Evolutionary conservation across 2,888 invertebrate species (phyloP).

Genomic region (Cetonia aurata): DNA sequence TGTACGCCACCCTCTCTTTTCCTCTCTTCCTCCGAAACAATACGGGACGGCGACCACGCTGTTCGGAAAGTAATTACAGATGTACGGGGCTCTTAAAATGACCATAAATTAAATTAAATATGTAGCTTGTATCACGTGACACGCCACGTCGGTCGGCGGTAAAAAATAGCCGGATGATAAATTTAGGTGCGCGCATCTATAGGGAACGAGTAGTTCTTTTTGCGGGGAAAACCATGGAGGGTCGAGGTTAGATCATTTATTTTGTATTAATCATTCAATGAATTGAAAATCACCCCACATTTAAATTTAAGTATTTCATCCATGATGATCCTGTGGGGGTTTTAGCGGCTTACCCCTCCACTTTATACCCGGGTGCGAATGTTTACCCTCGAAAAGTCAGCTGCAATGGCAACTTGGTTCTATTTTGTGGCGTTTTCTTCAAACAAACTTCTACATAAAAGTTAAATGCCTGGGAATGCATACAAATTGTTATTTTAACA

Average conservation of each 20-base stretch:
- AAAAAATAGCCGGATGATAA: conserved; percentile 44
- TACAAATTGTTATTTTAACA: too few relatives aligned
- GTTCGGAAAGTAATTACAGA: conserved; percentile 31
- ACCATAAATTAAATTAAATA: conserved; percentile 41
- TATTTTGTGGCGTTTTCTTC: too few relatives aligned
- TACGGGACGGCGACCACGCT: background rate
- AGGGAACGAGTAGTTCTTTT: conserved; percentile 41
- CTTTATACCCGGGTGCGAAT: conserved; percentile 23
- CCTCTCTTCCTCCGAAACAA: conserved; percentile 7
- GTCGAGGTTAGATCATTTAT: conserved; percentile 49
- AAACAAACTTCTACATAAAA: too few relatives aligned
- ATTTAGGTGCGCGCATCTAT: conserved; percentile 39
- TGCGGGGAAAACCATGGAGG: conserved; percentile 42
- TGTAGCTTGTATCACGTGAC: conserved; percentile 41
- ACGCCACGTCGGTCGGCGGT: conserved; percentile 36
- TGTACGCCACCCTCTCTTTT: background rate
- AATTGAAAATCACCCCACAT: conserved; percentile 51
- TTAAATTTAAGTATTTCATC: conserved; percentile 49
- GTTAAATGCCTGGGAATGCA: too few relatives aligned
- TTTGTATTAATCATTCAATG: conserved; percentile 52
- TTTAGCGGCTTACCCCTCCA: conserved; percentile 42
- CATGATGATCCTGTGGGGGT: conserved; percentile 47
- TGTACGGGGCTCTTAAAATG: conserved; percentile 37
- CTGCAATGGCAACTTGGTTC: background rate
- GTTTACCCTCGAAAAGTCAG: conserved; percentile 29